Base-by-base conservation (phyloP, 2,113 vertebrate species). In the Rhynchopsitta pachyrhyncha region DNA sequence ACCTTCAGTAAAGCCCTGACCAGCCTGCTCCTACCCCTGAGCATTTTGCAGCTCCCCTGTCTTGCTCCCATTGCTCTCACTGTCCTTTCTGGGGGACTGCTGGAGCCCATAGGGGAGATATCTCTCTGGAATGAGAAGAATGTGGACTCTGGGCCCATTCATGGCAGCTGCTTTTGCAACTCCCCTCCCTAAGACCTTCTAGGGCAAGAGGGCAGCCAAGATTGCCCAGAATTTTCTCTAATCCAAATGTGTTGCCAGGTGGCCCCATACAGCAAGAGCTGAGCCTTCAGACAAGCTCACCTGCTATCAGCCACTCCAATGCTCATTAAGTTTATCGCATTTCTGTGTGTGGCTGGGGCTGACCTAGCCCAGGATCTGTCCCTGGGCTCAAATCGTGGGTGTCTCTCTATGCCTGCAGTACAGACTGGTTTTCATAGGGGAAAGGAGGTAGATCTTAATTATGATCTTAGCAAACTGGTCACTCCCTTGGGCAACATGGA, bases 131-230 rank as follows among this genome's bases (percentile, higher is more conserved):
- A 95, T 80, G 73, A 86, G 73, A 93, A 74, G 64, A 83, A 86
- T 66, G 53, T 62, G 92, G 67, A 93, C 16, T 1, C 39, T 93
- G 84, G 63, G 95, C 88, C 57, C 41, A 79, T 46, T 77, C 1
- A 0, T 85, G 82, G 52, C 23, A 41, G 47, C 17, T 87, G 69
- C 67, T 95, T 92, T 87, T 80, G 84, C 85, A 93, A 49, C 37
- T 62, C 63, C 27, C 28, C 44, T 84, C 16, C 2, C 71, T 82
- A 22, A 87, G 66, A 81, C 84, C 85, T 88, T 11, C 0, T 10
- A 86, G 82, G 83, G 79, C 75, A 90, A 87, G 82, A 90, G 93
- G 81, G 71, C 70, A 95, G 68, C 17, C 10, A 67, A 83, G 31
- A 73, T 53, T 27, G 8, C 73, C 78, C 41, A 9, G 8, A 60